A percentile compares a stretch with the other conserved stretches of the same genome.
These are phyloP conservation scores for Epinephelus awoara DNA, from an alignment of 2,797 vertebrate species.

Conservation along the genomic window DNA sequence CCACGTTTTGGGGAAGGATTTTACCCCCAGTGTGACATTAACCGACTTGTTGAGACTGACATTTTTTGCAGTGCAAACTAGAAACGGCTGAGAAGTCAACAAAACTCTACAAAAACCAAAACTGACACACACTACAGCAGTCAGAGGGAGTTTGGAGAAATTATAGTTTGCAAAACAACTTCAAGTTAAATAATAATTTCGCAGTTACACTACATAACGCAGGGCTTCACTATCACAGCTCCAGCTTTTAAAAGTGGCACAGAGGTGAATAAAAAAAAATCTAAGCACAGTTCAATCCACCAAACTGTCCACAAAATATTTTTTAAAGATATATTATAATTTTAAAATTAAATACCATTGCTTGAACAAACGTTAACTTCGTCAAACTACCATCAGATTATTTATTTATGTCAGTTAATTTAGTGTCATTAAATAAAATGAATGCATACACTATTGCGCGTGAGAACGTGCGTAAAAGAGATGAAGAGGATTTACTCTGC, in stretches of 20 bases:
- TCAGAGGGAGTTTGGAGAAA: slow-evolving; percentile 21
- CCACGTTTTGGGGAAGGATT: slow-evolving; percentile 6
- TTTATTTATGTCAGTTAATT: slow-evolving; percentile 17
- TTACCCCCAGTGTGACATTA: slow-evolving; percentile 19
- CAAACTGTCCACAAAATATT: neutral
- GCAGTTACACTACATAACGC: neutral
- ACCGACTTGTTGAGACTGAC: slow-evolving; percentile 45
- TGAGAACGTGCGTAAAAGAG: slow-evolving; percentile 41
- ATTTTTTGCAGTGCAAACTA: slow-evolving; percentile 70
- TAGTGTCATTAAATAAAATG: slow-evolving; percentile 4
- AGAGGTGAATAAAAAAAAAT: slow-evolving; percentile 19
- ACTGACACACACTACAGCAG: slow-evolving; percentile 1
- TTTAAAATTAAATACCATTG: neutral
- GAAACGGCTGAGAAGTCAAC: slow-evolving; percentile 54
- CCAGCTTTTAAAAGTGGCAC: slow-evolving; percentile 14
- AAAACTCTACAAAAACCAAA: slow-evolving; percentile 47
- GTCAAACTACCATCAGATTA: neutral
- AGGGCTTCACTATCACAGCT: neutral
- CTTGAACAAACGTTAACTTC: neutral
- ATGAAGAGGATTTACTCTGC: slow-evolving; percentile 59
- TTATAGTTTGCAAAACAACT: neutral
- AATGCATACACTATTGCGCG: slow-evolving; percentile 18
- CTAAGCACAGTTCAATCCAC: neutral
- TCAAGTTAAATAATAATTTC: neutral
- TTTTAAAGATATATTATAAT: neutral